These are phyloP conservation scores for Zaprionus inermis DNA, from an alignment of 1,140 invertebrate genomes.

Conservation along the genomic window DNA sequence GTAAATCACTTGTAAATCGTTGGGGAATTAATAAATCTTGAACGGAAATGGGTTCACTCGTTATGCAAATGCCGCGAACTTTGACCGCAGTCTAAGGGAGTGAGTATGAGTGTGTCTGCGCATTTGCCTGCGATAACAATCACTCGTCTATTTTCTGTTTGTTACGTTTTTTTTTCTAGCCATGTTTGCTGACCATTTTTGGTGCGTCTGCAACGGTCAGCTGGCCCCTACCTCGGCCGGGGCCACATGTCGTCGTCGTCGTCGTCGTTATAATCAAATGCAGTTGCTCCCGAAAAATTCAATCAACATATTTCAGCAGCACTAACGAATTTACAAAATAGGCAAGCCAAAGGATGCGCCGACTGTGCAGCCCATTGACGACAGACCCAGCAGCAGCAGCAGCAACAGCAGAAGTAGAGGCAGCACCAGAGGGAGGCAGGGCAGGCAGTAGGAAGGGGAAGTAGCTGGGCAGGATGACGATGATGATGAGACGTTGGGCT, in stretches of 20 bases:
- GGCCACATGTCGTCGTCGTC: constrained; percentile 42
- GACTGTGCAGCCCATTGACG: constrained; percentile 23
- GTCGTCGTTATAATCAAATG: constrained; percentile 77
- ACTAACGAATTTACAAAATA: constrained; percentile 84
- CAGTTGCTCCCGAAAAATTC: constrained; percentile 83
- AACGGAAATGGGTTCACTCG: constrained; percentile 31
- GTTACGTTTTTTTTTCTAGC: constrained; percentile 19
- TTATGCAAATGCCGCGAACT: constrained; percentile 54
- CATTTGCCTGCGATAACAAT: constrained; percentile 60
- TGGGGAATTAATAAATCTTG: constrained; percentile 75
- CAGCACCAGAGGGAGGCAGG: background rate
- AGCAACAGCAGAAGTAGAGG: background rate
- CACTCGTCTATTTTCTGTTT: constrained; percentile 42
- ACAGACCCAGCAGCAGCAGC: constrained; percentile 11
- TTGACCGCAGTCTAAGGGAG: constrained; percentile 37
- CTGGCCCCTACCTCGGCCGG: constrained; percentile 13
- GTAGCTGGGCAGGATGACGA: constrained; percentile 36
- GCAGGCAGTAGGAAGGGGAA: background rate
- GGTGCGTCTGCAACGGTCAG: constrained; percentile 29
- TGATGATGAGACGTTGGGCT: constrained; percentile 59
- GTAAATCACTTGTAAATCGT: constrained; percentile 79
- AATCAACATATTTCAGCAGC: constrained; percentile 84
- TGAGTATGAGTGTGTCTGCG: background rate
- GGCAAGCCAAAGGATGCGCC: constrained; percentile 81
- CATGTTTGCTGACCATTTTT: constrained; percentile 48